These are phyloP conservation scores for Sphaeramia orbicularis DNA, from an alignment of 2,797 vertebrate genomes.

Conservation along the genomic window DNA sequence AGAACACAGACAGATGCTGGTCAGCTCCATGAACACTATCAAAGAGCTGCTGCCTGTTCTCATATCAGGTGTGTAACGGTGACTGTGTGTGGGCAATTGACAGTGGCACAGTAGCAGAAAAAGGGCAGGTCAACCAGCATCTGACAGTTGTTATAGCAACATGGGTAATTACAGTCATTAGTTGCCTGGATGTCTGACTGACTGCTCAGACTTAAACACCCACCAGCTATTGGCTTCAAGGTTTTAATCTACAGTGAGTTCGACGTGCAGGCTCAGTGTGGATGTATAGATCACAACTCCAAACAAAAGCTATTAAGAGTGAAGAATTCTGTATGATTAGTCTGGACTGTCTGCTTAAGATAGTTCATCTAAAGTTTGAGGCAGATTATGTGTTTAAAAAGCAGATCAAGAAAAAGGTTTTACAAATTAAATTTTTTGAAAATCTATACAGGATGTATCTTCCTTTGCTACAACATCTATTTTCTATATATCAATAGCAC, in stretches of 20 bases:
- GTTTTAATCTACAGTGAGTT: slow-evolving; percentile 6
- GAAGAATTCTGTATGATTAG: too few species aligned
- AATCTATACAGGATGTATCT: too few species aligned
- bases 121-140: slow-evolving; percentile 50
- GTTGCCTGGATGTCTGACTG: slow-evolving; percentile 57
- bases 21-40: slow-evolving; percentile 96
- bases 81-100: slow-evolving; percentile 21
- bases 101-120: slow-evolving; percentile 6
- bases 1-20: slow-evolving; percentile 95
- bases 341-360: too few species aligned
- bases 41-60: slow-evolving; percentile 97
- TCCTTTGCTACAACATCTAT: too few species aligned
- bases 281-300: neutral
- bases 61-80: slow-evolving; percentile 90
- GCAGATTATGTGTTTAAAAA: too few species aligned
- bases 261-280: neutral
- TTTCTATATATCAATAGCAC: too few species aligned
- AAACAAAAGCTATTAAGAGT: too few species aligned
- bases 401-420: too few species aligned
- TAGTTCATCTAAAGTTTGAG: too few species aligned
- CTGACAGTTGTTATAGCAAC: slow-evolving; percentile 81
- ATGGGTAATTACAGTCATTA: slow-evolving; percentile 82
- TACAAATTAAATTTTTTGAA: too few species aligned
- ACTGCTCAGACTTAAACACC: slow-evolving; percentile 20
- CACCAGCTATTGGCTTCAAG: slow-evolving; percentile 28